A percentile compares a stretch with the other conserved stretches of the same genome.
Conservation (phyloP, 2,888 invertebrate species). For the Hesperia comma region DNA sequence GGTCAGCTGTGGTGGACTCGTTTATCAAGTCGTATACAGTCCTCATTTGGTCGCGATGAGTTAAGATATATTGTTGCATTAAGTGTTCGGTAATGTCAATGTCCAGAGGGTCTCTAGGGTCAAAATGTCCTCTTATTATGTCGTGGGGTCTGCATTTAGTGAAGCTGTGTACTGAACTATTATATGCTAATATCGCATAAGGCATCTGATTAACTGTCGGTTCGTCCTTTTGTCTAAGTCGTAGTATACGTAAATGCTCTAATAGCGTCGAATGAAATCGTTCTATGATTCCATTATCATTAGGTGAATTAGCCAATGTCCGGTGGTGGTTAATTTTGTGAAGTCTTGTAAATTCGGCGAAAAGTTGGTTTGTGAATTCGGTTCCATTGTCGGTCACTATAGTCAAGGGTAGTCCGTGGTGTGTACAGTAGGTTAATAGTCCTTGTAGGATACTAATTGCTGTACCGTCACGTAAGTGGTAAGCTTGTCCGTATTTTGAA, state of each 20-base stretch:
- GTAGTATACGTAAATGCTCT: conserved; percentile 42
- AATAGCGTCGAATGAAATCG: conserved; percentile 41
- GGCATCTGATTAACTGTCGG: conserved; percentile 38
- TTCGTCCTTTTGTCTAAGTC: conserved; percentile 34
- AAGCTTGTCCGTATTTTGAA: too few relatives aligned
- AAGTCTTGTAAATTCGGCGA: too few relatives aligned
- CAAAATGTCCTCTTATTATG: conserved; percentile 46
- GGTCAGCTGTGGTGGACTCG: conserved; percentile 29
- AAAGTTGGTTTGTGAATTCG: too few relatives aligned
- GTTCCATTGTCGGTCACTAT: too few relatives aligned
- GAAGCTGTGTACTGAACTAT: conserved; percentile 43
- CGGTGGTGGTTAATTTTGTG: conserved; percentile 10
- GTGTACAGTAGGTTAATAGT: too few relatives aligned
- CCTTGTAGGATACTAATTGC: too few relatives aligned
- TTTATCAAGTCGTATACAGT: conserved; percentile 41
- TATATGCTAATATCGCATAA: conserved; percentile 37
- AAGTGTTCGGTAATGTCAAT: conserved; percentile 44
- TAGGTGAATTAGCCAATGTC: conserved; percentile 36
- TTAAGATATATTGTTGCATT: conserved; percentile 44
- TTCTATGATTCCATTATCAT: conserved; percentile 44
- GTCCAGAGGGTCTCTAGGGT: conserved; percentile 45
- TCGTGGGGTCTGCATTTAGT: conserved; percentile 46
- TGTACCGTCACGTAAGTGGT: too few relatives aligned
- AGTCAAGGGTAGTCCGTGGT: too few relatives aligned
- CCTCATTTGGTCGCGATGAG: conserved; percentile 40